Evolutionary conservation across 1,140 invertebrate genomes (phyloP).

Genomic region (Halesus radiatus): DNA sequence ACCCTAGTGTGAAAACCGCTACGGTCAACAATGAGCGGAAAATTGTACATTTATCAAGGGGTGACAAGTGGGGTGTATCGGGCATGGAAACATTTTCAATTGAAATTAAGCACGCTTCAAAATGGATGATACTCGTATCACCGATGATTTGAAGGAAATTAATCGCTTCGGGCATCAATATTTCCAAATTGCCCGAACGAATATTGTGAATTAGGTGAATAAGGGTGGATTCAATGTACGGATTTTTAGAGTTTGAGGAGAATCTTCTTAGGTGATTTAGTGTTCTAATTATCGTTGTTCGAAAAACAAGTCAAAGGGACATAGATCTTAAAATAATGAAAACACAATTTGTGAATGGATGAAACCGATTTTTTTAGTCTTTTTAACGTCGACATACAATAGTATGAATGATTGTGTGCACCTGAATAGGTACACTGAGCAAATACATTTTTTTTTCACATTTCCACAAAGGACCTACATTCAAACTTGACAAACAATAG

Average conservation of each 20-base stretch:
- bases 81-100: slow-evolving; percentile 3
- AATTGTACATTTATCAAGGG: slow-evolving; percentile 33
- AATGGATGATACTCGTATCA: neutral
- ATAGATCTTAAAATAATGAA: too few relatives aligned
- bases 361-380: too few relatives aligned
- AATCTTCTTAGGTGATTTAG: too few relatives aligned
- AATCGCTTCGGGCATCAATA: neutral
- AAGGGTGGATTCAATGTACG: too few relatives aligned
- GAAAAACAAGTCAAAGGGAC: too few relatives aligned
- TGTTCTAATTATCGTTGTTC: too few relatives aligned
- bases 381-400: too few relatives aligned
- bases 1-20: neutral
- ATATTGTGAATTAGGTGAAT: neutral
- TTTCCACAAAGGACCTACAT: neutral
- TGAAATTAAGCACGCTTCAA: neutral
- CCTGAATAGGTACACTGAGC: too few relatives aligned
- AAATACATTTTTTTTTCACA: too few relatives aligned
- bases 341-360: too few relatives aligned
- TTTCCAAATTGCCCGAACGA: neutral
- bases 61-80: slow-evolving; percentile 13
- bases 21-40: slow-evolving; percentile 23
- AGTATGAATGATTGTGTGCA: too few relatives aligned
- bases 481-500: neutral
- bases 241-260: too few relatives aligned
- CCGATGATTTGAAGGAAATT: neutral